phyloP scores from a whole-genome alignment of 1,140 invertebrate species.

The Stegodyphus dumicola region DNA sequence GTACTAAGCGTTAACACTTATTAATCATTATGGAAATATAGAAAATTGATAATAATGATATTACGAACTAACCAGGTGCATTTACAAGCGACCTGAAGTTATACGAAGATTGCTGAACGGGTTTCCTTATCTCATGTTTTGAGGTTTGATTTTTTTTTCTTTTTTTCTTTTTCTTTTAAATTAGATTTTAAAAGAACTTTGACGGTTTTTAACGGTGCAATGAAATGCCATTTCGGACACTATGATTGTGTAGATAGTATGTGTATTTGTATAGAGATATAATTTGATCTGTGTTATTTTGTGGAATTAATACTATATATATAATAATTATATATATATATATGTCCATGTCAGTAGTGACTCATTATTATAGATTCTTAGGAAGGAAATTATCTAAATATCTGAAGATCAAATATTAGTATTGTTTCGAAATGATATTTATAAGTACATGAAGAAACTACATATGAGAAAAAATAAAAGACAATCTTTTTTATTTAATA shows the following conservation, averaged over 20 bases:
- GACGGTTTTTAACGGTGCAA: conserved; percentile 41
- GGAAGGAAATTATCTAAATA: background rate
- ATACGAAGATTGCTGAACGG: too few relatives aligned
- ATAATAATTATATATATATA: too few relatives aligned
- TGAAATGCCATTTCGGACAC: conserved; percentile 34
- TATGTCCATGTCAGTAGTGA: conserved; percentile 20
- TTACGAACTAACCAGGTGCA: too few relatives aligned
- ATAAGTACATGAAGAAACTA: too few relatives aligned
- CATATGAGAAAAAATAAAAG: too few relatives aligned
- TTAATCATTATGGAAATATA: too few relatives aligned
- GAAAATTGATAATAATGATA: too few relatives aligned
- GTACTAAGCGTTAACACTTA: too few relatives aligned
- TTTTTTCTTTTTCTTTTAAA: background rate
- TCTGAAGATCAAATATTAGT: too few relatives aligned
- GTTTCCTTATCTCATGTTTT: background rate
- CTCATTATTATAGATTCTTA: conserved; percentile 9
- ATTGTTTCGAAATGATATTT: too few relatives aligned
- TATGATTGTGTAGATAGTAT: conserved; percentile 56
- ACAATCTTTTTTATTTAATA: too few relatives aligned
- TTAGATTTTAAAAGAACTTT: conserved; percentile 18
- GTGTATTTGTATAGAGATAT: conserved; percentile 51
- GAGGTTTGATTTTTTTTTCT: background rate
- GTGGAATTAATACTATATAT: conserved; percentile 35
- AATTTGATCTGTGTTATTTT: background rate
- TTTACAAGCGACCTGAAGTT: too few relatives aligned